Percentiles rank a stretch among this genome's conserved stretches.
phyloP scores from a whole-genome alignment of 2,888 invertebrate genomes.

The Phyllotreta cruciferae region DNA sequence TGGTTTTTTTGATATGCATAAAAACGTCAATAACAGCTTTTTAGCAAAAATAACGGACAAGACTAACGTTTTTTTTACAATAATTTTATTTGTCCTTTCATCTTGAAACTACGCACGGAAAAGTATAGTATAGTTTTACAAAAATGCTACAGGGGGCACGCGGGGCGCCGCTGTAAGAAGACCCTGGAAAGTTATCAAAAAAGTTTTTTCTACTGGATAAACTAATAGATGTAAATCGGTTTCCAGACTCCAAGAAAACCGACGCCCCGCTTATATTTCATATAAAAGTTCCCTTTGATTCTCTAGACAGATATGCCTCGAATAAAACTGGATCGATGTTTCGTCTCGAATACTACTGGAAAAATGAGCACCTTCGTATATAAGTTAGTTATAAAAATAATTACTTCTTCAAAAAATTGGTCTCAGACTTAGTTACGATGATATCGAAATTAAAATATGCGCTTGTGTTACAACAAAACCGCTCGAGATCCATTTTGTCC shows the following conservation, averaged over 20 bases:
- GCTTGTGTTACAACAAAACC: conserved; percentile 37
- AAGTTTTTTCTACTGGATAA: no score
- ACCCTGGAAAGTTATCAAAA: no score
- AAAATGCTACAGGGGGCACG: conserved; percentile 45
- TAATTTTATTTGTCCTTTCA: conserved; percentile 39
- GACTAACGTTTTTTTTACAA: conserved; percentile 32
- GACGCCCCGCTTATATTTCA: neutral
- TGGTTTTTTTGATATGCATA: conserved; percentile 48
- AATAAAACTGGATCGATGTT: conserved; percentile 38
- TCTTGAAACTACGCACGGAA: conserved; percentile 52
- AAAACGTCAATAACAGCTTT: conserved; percentile 44
- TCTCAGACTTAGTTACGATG: conserved; percentile 41
- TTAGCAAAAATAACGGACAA: conserved; percentile 51
- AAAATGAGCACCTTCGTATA: conserved; percentile 38
- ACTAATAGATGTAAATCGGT: no score
- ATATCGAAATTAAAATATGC: conserved; percentile 46
- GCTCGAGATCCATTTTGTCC: conserved; percentile 43
- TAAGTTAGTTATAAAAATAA: conserved; percentile 38
- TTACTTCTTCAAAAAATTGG: conserved; percentile 38
- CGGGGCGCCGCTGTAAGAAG: no score
- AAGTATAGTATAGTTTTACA: conserved; percentile 51
- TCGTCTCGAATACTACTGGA: conserved; percentile 30
- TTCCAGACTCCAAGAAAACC: no score
- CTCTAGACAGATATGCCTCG: conserved; percentile 53
- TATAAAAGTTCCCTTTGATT: conserved; percentile 48